Evolutionary conservation across 2,113 vertebrate genomes (phyloP).

Genomic region (Alouatta palliata): DNA sequence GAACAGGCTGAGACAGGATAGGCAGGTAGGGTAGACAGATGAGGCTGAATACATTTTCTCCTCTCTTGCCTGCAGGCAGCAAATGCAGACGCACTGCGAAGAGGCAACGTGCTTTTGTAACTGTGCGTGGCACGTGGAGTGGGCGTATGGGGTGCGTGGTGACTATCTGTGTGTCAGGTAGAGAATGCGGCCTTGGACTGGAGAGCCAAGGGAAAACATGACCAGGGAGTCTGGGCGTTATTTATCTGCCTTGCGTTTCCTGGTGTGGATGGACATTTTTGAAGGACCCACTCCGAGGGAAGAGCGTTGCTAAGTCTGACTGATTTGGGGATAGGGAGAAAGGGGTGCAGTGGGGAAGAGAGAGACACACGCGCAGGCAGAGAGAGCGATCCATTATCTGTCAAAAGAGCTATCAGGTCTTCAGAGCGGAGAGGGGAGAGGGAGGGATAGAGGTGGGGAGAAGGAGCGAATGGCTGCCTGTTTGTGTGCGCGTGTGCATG

Average conservation of each 20-base stretch:
- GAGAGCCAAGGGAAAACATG: conserved; percentile 59
- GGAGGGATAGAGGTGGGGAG: background rate
- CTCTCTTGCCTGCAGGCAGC: conserved; percentile 38
- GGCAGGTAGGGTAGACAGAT: background rate
- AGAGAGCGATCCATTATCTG: no score
- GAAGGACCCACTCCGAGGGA: conserved; percentile 75
- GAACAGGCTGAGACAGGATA: background rate
- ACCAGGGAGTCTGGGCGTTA: conserved; percentile 60
- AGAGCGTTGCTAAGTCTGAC: conserved; percentile 54
- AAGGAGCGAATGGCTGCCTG: background rate
- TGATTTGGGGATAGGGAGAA: conserved; percentile 23
- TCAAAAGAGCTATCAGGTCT: no score
- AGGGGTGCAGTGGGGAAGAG: accelerated
- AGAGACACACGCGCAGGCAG: accelerated
- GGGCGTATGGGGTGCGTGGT: background rate
- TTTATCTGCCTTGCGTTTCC: conserved; percentile 73
- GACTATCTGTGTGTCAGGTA: conserved; percentile 8
- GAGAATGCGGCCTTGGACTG: conserved; percentile 44
- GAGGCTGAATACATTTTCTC: conserved; percentile 9
- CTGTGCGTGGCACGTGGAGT: accelerated
- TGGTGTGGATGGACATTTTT: conserved; percentile 71
- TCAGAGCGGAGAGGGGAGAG: background rate
- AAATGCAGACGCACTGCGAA: background rate
- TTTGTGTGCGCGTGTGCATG: no score
- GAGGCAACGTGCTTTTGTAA: background rate